Percentiles rank a stretch among this genome's conserved stretches.
These are phyloP conservation scores for Loris lydekkerianus DNA, from an alignment of 2,797 vertebrate species.

Conservation along the genomic window DNA sequence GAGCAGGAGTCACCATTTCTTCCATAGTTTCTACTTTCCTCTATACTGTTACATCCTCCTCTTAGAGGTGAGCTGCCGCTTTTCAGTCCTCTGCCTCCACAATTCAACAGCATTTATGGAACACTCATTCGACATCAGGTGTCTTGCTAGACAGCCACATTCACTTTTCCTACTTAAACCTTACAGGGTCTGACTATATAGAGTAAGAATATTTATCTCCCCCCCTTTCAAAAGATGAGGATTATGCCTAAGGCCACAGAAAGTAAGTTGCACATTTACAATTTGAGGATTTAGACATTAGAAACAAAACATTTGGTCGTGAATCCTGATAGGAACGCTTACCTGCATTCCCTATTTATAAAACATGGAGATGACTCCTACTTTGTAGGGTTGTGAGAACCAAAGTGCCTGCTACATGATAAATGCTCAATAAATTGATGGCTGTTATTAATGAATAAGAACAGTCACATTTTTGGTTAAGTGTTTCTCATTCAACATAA, in stretches of 20 bases:
- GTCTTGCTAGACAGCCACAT: not conserved
- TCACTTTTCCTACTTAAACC: not conserved
- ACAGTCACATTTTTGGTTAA: not conserved
- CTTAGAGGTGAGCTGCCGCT: not conserved
- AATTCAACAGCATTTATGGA: not conserved
- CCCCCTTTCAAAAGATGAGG: conserved; percentile 15
- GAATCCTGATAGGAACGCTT: conserved; percentile 7
- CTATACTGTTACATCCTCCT: not conserved
- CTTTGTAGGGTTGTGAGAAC: not conserved
- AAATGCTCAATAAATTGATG: not conserved
- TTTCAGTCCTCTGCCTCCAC: not conserved
- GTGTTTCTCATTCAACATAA: not conserved
- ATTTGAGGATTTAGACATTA: not conserved
- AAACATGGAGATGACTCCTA: not conserved
- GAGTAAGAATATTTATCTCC: not conserved
- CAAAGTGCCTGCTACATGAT: not conserved
- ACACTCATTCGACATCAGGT: not conserved
- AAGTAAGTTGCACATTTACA: not conserved
- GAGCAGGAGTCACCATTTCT: not conserved
- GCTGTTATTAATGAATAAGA: not conserved
- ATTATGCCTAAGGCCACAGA: not conserved
- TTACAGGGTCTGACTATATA: not conserved
- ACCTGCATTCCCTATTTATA: not conserved
- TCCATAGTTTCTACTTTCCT: not conserved
- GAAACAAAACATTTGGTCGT: not conserved